A percentile compares a stretch with the other conserved stretches of the same genome.
Evolutionary conservation across 1,140 invertebrate species (phyloP).

Genomic region (Coenobita brevimanus): DNA sequence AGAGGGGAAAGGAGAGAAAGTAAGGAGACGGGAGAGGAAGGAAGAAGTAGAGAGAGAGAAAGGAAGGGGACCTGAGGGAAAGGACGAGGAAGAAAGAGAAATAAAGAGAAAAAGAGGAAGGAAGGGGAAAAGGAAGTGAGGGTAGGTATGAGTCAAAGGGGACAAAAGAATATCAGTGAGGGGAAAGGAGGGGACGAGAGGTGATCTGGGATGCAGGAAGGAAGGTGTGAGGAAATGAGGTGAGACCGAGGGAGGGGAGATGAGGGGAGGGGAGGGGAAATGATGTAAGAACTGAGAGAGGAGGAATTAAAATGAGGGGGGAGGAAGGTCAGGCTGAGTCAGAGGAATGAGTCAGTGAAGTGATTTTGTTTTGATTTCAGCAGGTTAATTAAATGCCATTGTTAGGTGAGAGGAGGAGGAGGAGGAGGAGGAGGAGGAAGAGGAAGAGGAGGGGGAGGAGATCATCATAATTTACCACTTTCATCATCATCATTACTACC

Average conservation of each 20-base stretch:
- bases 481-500: no score
- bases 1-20: conserved; percentile 1
- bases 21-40: background rate
- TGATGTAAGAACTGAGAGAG: no score
- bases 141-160: no score
- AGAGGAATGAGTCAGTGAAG: no score
- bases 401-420: background rate
- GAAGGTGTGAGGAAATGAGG: no score
- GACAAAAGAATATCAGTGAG: background rate
- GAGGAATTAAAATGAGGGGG: no score
- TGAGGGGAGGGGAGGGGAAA: no score
- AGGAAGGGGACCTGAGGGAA: background rate
- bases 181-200: background rate
- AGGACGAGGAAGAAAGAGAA: background rate
- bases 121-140: no score
- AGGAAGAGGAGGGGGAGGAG: background rate
- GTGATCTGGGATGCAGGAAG: no score
- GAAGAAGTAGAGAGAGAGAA: background rate
- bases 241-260: no score
- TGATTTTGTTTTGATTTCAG: background rate
- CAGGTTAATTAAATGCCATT: background rate
- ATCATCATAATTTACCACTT: no score
- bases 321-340: no score
- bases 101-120: background rate
- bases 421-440: background rate